A percentile compares a stretch with the other conserved stretches of the same genome.
Evolutionary conservation across 2,888 invertebrate genomes (phyloP).

Genomic region (Euzophera pinguis): DNA sequence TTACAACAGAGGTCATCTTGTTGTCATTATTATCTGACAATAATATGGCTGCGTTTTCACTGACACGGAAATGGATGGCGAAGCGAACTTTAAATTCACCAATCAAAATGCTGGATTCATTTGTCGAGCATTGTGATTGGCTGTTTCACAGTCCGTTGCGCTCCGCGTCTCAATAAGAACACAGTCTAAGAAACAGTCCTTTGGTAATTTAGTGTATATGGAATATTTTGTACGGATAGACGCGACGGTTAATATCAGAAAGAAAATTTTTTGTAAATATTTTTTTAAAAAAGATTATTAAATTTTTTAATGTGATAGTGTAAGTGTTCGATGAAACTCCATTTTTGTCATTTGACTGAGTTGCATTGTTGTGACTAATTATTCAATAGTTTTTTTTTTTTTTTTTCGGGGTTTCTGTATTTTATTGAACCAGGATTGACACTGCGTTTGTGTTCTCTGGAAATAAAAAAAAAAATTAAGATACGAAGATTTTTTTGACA

Average conservation of each 20-base stretch:
- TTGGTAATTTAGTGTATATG: neutral
- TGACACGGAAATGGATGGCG: too few relatives aligned
- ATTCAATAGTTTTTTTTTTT: neutral
- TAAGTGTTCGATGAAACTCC: constrained; percentile 2
- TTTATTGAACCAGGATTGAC: neutral
- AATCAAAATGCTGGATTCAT: too few relatives aligned
- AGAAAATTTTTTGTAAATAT: constrained; percentile 61
- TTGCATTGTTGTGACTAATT: neutral
- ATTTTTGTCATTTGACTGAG: neutral
- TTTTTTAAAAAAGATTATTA: constrained; percentile 45
- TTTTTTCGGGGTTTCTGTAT: neutral
- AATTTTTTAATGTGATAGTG: constrained; percentile 34
- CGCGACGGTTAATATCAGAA: constrained; percentile 23
- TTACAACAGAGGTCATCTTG: too few relatives aligned
- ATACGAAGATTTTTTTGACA: too few relatives aligned
- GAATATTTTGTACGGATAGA: constrained; percentile 4
- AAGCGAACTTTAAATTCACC: too few relatives aligned
- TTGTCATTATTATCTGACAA: too few relatives aligned
- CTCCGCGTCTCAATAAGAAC: too few relatives aligned
- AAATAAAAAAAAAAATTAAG: neutral
- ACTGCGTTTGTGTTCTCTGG: neutral
- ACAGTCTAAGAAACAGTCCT: neutral
- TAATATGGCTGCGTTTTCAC: too few relatives aligned
- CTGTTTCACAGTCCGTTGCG: too few relatives aligned
- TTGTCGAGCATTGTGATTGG: too few relatives aligned